phyloP scores from a whole-genome alignment of 2,797 vertebrate species.

The Nasua narica region DNA sequence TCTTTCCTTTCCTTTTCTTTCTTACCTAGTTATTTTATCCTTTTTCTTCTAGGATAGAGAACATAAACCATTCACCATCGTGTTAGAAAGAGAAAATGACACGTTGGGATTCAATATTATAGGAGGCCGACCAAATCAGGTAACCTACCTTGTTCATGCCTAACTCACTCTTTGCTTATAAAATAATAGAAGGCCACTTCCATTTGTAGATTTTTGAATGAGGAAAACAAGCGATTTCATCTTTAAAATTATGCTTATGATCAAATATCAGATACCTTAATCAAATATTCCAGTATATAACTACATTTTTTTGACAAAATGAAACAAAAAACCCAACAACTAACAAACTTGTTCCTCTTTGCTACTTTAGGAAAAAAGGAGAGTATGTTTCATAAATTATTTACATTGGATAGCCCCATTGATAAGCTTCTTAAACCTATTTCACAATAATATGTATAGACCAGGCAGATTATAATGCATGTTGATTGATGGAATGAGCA shows the following conservation, averaged over 20 bases:
- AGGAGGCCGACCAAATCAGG: constrained; percentile 82
- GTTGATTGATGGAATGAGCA: not conserved
- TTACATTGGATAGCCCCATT: not conserved
- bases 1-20: not conserved
- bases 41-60: constrained; percentile 78
- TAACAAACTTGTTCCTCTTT: not conserved
- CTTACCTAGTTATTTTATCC: constrained; percentile 21
- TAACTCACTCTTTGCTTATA: not conserved
- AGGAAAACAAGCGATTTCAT: not conserved
- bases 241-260: not conserved
- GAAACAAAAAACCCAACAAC: not conserved
- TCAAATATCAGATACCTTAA: not conserved
- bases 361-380: not conserved
- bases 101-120: constrained; percentile 85
- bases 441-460: not conserved
- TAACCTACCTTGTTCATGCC: constrained; percentile 58
- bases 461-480: not conserved
- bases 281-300: not conserved
- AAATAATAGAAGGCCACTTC: not conserved
- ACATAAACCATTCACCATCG: constrained; percentile 76
- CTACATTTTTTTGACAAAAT: not conserved
- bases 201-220: not conserved
- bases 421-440: not conserved
- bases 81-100: constrained; percentile 82
- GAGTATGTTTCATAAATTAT: not conserved